Evolutionary conservation across 2,888 invertebrate genomes (phyloP).

Genomic region (Harpalus rufipes): DNA sequence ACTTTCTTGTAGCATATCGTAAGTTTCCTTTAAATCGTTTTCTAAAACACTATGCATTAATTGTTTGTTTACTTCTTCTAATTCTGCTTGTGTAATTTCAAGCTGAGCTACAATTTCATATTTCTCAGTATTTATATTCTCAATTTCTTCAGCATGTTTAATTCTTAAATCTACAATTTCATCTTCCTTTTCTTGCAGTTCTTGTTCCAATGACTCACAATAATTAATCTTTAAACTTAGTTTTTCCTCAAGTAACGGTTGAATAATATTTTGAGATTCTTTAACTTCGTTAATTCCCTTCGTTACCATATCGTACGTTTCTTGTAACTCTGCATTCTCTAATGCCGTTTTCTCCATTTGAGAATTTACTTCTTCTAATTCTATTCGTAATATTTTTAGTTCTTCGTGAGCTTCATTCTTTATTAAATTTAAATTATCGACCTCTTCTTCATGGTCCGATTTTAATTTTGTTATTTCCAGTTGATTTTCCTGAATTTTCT

Average conservation of each 20-base stretch:
- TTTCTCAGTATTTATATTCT: slow-evolving; percentile 75
- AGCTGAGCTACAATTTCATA: slow-evolving; percentile 71
- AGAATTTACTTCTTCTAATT: slow-evolving; percentile 40
- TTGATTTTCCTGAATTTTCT: slow-evolving; percentile 8
- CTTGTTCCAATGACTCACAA: slow-evolving; percentile 65
- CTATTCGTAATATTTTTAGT: slow-evolving; percentile 3
- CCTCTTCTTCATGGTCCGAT: slow-evolving; percentile 19
- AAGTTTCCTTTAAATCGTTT: slow-evolving; percentile 51
- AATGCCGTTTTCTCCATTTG: neutral
- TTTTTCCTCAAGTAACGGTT: slow-evolving; percentile 40
- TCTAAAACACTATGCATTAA: slow-evolving; percentile 73
- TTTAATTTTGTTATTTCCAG: slow-evolving; percentile 40
- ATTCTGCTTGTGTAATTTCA: slow-evolving; percentile 72
- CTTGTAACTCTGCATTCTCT: slow-evolving; percentile 20
- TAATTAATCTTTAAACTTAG: slow-evolving; percentile 21
- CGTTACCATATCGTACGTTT: slow-evolving; percentile 17
- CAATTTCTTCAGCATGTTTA: slow-evolving; percentile 72
- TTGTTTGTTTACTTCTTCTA: slow-evolving; percentile 74
- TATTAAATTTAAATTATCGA: slow-evolving; percentile 26
- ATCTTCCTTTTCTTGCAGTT: slow-evolving; percentile 68
- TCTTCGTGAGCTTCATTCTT: slow-evolving; percentile 38
- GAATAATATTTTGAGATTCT: slow-evolving; percentile 40
- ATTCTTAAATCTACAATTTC: slow-evolving; percentile 18
- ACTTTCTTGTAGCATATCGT: slow-evolving; percentile 30
- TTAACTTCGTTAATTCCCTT: slow-evolving; percentile 34